Base-by-base conservation (phyloP, 2,888 invertebrate genomes). In the Lymantria dispar region DNA sequence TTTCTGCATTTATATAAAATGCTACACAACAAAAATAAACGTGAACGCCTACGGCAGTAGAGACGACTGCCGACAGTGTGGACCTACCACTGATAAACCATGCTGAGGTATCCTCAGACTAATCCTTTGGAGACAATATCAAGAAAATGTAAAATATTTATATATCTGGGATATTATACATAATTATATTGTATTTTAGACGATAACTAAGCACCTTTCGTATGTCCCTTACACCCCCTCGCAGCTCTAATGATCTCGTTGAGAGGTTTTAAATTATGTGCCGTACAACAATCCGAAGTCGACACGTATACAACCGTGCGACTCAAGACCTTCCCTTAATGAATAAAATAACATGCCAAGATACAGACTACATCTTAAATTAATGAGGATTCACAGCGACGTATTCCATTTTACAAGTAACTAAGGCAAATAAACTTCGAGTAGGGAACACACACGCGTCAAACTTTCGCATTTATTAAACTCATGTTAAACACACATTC, bases 291-390 rank as follows among this genome's bases (percentile, higher is more conserved):
- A 88, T 87, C 76, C 72, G 60, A 80, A 82, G 77, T 81, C 82
- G 74, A 83, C 83, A 80, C 83, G 82, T 83, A 79, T 74, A 78
- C 77, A 80, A 71, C 70, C 76, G 74, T 74, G 77, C 73, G 74
- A 73, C 75, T 76, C 71, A 76, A 80, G 83, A 76, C 78, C 76
- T 72, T 76, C 80, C 68, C 75, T 80, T 87, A 87, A 87, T 89
- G 87, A 90, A 88, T 90, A 87, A 89, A 91, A 91, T 90, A 89
- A 88, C 87, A 87, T 81, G 85, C 85, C 85, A 83, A 87, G 87
- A 84, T 84, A 85, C 84, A 78, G 84, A 77, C 83, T 85, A 80
- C 89, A 83, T 89, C 85, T 85, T 85, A 87, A 88, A 89, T 89
- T 90, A 91, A 89, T 87, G 87, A 88, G 85, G 82, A 85, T 82